A percentile compares a stretch with the other conserved stretches of the same genome.
These are phyloP conservation scores for Eunapius fragilis DNA, from an alignment of 37 sponge, comb jelly and placozoan genomes.

Conservation along the genomic window DNA sequence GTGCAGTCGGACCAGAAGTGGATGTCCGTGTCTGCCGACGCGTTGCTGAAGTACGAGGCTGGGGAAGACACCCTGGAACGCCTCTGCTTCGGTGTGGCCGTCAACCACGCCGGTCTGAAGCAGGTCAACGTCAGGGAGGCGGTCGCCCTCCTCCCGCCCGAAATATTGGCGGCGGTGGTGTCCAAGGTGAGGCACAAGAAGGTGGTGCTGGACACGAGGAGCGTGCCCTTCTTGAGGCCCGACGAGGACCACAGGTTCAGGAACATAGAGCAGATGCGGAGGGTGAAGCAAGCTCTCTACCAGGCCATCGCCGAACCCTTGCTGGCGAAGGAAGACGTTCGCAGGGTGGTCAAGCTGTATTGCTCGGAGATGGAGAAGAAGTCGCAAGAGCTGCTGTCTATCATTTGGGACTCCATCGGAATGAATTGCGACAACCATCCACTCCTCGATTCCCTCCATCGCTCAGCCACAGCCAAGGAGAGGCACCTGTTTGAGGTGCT, in stretches of 20 bases:
- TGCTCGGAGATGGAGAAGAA: constrained; percentile 38
- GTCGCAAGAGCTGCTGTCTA: constrained; percentile 27
- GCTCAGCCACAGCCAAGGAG: constrained; percentile 38
- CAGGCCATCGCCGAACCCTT: not conserved
- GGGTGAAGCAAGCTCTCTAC: constrained; percentile 11
- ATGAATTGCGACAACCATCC: constrained; percentile 54
- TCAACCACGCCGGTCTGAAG: constrained; percentile 19
- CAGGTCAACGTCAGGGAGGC: not conserved
- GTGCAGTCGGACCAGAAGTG: constrained; percentile 64
- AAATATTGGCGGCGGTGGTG: not conserved
- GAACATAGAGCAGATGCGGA: not conserved
- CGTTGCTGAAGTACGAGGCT: constrained; percentile 31
- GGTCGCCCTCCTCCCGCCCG: not conserved
- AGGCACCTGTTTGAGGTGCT: constrained; percentile 45
- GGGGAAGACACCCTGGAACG: constrained; percentile 20
- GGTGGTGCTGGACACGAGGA: not conserved
- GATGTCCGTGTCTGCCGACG: constrained; percentile 18
- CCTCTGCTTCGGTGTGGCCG: constrained; percentile 32
- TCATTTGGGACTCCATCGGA: constrained; percentile 57
- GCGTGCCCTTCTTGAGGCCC: constrained; percentile 23
- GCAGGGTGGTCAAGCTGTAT: constrained; percentile 12
- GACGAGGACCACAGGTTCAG: constrained; percentile 23
- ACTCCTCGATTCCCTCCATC: constrained; percentile 24
- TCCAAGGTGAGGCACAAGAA: not conserved
- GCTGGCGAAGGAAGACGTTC: not conserved